Conservation (phyloP, 2,113 vertebrate species). For the Chionis minor region DNA sequence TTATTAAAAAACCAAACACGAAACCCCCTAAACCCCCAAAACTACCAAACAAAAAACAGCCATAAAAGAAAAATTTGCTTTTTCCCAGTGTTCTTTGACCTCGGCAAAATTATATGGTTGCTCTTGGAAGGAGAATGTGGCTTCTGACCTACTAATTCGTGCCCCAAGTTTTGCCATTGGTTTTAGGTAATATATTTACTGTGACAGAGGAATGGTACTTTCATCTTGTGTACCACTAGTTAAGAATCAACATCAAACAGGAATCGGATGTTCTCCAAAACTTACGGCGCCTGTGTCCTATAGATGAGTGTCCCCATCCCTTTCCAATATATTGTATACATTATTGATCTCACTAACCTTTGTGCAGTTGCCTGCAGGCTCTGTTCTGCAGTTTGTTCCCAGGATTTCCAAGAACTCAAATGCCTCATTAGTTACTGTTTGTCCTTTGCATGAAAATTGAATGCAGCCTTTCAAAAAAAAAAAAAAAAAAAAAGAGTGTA, state of each 20-base stretch:
- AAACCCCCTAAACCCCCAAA: not conserved
- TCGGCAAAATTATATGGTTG: not conserved
- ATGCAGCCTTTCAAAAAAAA: not conserved
- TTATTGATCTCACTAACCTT: not conserved
- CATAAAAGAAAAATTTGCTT: not conserved
- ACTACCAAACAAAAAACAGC: too few species aligned
- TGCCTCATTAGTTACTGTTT: not conserved
- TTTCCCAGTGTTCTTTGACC: not conserved
- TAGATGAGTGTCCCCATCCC: not conserved
- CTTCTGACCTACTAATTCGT: not conserved
- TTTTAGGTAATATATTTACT: not conserved
- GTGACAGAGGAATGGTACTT: not conserved
- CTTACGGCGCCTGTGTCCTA: not conserved
- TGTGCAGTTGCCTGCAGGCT: not conserved
- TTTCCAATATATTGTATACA: not conserved
- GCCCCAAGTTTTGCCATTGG: not conserved
- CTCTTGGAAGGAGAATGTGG: not conserved
- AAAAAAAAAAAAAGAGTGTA: not conserved
- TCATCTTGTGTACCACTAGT: not conserved
- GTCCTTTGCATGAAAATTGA: not conserved
- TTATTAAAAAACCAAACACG: not conserved
- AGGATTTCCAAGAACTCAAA: not conserved
- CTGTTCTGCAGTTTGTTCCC: not conserved
- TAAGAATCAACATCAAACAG: not conserved
- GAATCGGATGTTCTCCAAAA: not conserved